Evolutionary conservation across 2,888 invertebrate species (phyloP).

Genomic region (Gymnosoma rotundatum): DNA sequence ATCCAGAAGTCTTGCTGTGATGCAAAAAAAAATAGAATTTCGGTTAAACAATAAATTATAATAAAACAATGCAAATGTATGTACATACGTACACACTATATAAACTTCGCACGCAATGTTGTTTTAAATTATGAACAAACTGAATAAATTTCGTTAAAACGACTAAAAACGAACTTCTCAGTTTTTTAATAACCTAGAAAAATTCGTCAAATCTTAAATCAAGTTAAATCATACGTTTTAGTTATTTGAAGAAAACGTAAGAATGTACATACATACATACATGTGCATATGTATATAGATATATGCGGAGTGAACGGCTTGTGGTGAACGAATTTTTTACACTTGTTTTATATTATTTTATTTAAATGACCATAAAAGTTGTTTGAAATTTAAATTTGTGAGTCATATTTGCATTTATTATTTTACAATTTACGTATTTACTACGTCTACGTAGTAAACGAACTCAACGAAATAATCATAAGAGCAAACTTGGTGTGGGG

Average conservation of each 20-base stretch:
- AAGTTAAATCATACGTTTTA: constrained; percentile 31
- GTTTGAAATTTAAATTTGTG: not conserved
- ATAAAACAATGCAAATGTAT: not conserved
- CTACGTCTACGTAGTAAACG: not conserved
- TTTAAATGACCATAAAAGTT: not conserved
- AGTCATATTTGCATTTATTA: constrained; percentile 9
- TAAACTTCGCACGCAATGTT: constrained; percentile 35
- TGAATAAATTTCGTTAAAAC: constrained; percentile 51
- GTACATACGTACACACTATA: constrained; percentile 4
- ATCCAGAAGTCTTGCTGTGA: constrained; percentile 6
- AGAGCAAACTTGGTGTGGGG: constrained; percentile 46
- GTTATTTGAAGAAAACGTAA: constrained; percentile 1
- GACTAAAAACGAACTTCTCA: constrained; percentile 55
- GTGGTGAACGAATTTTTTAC: not conserved
- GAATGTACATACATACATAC: not conserved
- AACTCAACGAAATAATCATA: constrained; percentile 17
- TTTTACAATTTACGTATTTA: not conserved
- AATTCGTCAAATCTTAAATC: constrained; percentile 27
- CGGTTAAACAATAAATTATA: constrained; percentile 24
- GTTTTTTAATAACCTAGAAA: constrained; percentile 54
- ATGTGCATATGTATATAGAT: not conserved
- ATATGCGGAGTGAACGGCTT: not conserved
- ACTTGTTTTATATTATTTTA: constrained; percentile 6
- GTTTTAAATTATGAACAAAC: constrained; percentile 27
- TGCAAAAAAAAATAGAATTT: constrained; percentile 20